Base-by-base conservation (phyloP, 2,888 invertebrate species). In the Prosapia bicincta region DNA sequence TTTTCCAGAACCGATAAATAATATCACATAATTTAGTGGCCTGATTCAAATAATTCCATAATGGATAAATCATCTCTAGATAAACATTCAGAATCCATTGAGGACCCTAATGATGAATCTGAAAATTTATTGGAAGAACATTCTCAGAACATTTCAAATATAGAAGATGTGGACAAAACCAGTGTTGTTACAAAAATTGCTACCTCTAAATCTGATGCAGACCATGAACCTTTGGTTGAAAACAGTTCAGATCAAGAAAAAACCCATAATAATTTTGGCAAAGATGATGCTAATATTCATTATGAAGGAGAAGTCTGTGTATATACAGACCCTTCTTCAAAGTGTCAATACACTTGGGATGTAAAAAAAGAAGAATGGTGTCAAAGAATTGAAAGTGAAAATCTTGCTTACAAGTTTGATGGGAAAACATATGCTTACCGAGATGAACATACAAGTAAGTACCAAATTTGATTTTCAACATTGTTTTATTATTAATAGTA, bases 281-380 rank as follows among this genome's bases (percentile, higher is more conserved):
- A 54, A 13, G 74, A 77, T 67, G 70, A 75, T 66, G 69, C 74
- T 26, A 69, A 74, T 26, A 68, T 75, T 71, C 72, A 68, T 71
- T 78, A 78, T 69, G 78, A 75, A 32, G 72, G 76, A 70, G 78
- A 74, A 13, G 65, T 76, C 28, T 78, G 78, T 69, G 68, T 76
- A 7, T 78, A 77, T 65, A 77, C 92, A 24, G 94, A 94, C 83
- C 93, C 93, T 26, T 84, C 85, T 75, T 89, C 90, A 23, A 89
- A 90, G 66, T 88, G 89, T 79, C 90, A 91, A 83, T 93, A 92
- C 82, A 87, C 86, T 80, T 92, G 92, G 92, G 87, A 88, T 80
- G 83, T 85, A 72, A 84, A 84, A 25, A 81, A 82, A 77, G 83
- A 84, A 71, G 81, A 82, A 43, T 86, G 85, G 85, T 54, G 54